Conservation (phyloP, 2,113 vertebrate species). For the Microcebus murinus region DNA sequence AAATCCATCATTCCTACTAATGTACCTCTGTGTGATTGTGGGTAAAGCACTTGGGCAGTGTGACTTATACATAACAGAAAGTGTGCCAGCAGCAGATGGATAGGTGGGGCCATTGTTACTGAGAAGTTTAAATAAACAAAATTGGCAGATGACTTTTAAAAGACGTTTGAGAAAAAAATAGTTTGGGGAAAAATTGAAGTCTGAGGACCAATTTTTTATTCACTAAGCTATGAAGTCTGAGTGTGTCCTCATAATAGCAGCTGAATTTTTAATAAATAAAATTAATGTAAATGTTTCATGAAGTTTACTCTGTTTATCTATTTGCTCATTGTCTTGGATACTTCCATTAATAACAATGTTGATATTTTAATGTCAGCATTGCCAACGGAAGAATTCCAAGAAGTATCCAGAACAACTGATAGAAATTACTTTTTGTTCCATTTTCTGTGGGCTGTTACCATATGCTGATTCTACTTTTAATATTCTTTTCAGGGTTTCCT, state of each 20-base stretch:
- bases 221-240: neutral
- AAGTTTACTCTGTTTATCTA: neutral
- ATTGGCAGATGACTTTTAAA: neutral
- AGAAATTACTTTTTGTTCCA: neutral
- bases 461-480: neutral
- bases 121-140: constrained; percentile 25
- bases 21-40: neutral
- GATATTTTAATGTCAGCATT: constrained; percentile 28
- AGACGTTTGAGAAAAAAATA: neutral
- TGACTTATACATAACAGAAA: neutral
- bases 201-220: neutral
- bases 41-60: neutral
- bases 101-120: neutral
- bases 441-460: neutral
- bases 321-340: constrained; percentile 11
- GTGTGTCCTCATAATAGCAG: neutral
- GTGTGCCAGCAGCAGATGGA: neutral
- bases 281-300: neutral
- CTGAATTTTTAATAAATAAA: constrained; percentile 29
- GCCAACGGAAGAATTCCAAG: constrained; percentile 1
- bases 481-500: neutral
- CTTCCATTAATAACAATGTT: constrained; percentile 43
- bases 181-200: neutral
- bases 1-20: neutral
- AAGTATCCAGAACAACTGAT: constrained; percentile 10